phyloP scores from a whole-genome alignment of 2,888 invertebrate genomes.

The Agonopterix heracliana region DNA sequence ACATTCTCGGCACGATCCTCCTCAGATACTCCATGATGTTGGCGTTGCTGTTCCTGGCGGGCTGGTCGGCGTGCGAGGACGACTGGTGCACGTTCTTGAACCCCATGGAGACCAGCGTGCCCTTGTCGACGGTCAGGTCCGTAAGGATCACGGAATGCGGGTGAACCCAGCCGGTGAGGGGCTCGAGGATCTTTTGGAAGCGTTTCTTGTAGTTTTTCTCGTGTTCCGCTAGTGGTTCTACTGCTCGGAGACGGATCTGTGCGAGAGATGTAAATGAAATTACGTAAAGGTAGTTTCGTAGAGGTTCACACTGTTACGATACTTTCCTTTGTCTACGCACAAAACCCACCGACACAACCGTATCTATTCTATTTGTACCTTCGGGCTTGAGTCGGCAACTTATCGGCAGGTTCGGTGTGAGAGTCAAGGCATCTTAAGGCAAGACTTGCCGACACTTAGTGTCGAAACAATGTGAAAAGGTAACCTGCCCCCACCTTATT shows the following conservation, averaged over 20 bases:
- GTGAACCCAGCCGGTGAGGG: slow-evolving; percentile 86
- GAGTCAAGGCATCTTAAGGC: no score
- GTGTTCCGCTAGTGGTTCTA: slow-evolving; percentile 87
- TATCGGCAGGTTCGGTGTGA: no score
- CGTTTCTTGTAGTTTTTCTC: slow-evolving; percentile 88
- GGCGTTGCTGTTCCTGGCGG: slow-evolving; percentile 78
- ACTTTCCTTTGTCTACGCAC: no score
- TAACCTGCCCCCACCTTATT: no score
- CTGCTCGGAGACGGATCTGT: slow-evolving; percentile 84
- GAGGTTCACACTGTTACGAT: no score
- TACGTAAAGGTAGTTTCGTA: no score
- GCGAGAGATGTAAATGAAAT: neutral
- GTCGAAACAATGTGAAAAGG: no score
- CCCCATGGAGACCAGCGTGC: slow-evolving; percentile 85
- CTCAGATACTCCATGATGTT: slow-evolving; percentile 92
- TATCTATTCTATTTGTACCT: no score
- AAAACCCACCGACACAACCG: no score
- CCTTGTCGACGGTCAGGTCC: slow-evolving; percentile 89
- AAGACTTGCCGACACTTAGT: no score
- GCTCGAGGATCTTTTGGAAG: slow-evolving; percentile 88
- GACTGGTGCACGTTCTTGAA: slow-evolving; percentile 85
- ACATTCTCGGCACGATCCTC: slow-evolving; percentile 92
- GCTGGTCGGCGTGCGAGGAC: slow-evolving; percentile 58
- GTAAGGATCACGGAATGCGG: slow-evolving; percentile 86
- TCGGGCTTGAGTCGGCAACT: no score